phyloP scores from a whole-genome alignment of 2,888 invertebrate species.

The Tiliacea aurago region DNA sequence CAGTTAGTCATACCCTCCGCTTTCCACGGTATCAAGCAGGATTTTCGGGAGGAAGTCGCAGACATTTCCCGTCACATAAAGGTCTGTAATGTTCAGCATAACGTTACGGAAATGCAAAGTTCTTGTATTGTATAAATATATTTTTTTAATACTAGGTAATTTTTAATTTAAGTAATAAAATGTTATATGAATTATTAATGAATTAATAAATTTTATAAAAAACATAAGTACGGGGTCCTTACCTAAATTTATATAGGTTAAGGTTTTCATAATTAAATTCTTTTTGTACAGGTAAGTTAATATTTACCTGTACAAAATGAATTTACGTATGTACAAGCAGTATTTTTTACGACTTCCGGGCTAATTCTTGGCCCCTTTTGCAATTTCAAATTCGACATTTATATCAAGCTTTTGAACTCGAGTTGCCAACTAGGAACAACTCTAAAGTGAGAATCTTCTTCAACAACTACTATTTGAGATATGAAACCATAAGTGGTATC shows the following conservation, averaged over 20 bases:
- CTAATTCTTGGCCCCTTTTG: too few species aligned
- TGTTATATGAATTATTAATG: too few species aligned
- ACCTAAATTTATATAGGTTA: too few species aligned
- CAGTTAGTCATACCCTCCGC: neutral
- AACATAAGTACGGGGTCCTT: too few species aligned
- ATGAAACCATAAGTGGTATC: slow-evolving; percentile 14
- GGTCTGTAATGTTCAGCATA: neutral
- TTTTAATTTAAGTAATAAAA: too few species aligned
- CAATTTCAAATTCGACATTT: neutral
- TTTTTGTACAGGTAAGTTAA: too few species aligned
- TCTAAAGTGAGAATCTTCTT: slow-evolving; percentile 19
- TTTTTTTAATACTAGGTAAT: too few species aligned
- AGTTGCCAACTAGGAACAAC: slow-evolving; percentile 12
- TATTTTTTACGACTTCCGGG: too few species aligned
- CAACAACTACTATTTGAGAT: slow-evolving; percentile 25
- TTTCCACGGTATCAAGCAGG: neutral
- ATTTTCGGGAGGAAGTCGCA: neutral
- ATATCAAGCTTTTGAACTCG: neutral
- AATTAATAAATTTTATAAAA: too few species aligned
- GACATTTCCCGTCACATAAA: neutral
- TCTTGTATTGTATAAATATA: neutral
- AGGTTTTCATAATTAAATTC: too few species aligned
- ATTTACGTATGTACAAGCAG: too few species aligned
- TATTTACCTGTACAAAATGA: too few species aligned
- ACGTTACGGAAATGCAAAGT: neutral